Base-by-base conservation (phyloP, 1,140 invertebrate species). In the Amyelois transitella region DNA sequence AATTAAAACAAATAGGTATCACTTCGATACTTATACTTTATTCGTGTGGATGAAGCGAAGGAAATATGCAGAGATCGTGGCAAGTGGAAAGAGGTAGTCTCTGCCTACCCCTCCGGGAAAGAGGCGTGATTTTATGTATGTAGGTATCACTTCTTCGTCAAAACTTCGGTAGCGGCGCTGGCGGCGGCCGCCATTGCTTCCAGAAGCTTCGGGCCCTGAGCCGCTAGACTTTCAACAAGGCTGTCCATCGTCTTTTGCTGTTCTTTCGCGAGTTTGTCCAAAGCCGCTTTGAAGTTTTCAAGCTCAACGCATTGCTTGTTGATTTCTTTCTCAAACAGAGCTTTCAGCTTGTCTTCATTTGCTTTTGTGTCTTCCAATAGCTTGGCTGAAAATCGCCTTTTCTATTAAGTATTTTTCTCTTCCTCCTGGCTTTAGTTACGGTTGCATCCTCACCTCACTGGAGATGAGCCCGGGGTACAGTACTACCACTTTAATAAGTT, bases 281-380 rank as follows among this genome's bases (percentile, higher is more conserved):
- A 6, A 0, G 64, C 69, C 12, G 70, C 64, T 50, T 76, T 62
- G 22, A 81, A 81, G 19, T 77, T 74, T 0, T 58, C 63, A 0
- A 75, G 44, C 6, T 72, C 66, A 0, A 81, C 64, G 12, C 64
- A 63, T 1, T 61, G 55, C 0, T 61, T 51, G 21, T 74, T 60
- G 1, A 53, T 38, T 0, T 65, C 66, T 2, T 71, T 66, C 0
- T 57, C 51, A 51, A 81, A 77, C 12, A 77, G 54, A 6, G 61
- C 54, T 0, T 68, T 63, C 0, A 63, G 69, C 43, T 73, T 74
- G 0, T 64, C 63, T 28, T 81, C 72, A 0, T 62, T 51, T 10
- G 65, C 67, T 56, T 79, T 69, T 0, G 58, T 43, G 2, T 53
- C 38, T 17, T 76, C 75, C 10, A 77, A 60, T 6, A 81, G 52